Conservation (phyloP, 2,113 vertebrate species). For the Amblyopsis rosae region DNA sequence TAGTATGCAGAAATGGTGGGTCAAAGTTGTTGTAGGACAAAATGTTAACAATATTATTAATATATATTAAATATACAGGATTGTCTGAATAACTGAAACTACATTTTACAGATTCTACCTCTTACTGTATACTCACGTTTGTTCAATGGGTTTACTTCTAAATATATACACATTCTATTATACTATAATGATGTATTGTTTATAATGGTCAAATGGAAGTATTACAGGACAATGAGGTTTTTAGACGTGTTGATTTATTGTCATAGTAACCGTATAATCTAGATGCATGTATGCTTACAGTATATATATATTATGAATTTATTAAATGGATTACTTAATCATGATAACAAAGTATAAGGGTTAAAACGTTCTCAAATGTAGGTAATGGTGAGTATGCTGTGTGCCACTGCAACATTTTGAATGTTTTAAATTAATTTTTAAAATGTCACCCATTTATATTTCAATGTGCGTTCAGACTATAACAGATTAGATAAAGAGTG, state of each 20-base stretch:
- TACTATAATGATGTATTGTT: not conserved
- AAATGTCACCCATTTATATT: too few relatives aligned
- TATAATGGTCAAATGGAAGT: constrained; percentile 1
- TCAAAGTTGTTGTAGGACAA: too few relatives aligned
- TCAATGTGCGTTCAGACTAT: not conserved
- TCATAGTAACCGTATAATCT: not conserved
- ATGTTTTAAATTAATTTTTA: not conserved
- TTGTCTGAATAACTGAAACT: not conserved
- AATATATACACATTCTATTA: not conserved
- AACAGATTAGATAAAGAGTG: not conserved
- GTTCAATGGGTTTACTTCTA: not conserved
- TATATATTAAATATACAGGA: not conserved
- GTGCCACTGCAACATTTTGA: not conserved
- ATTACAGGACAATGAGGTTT: not conserved
- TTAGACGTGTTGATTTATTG: not conserved
- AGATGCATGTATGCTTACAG: constrained; percentile 11
- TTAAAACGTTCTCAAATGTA: too few relatives aligned
- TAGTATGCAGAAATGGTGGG: too few relatives aligned
- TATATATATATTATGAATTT: not conserved
- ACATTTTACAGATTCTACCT: constrained; percentile 24
- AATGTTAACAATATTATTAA: not conserved
- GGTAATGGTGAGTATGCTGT: not conserved
- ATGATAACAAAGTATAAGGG: too few relatives aligned
- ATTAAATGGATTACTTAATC: too few relatives aligned
- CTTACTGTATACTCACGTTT: not conserved